These are phyloP conservation scores for Agonopterix heracliana DNA, from an alignment of 2,888 invertebrate species.

Conservation along the genomic window DNA sequence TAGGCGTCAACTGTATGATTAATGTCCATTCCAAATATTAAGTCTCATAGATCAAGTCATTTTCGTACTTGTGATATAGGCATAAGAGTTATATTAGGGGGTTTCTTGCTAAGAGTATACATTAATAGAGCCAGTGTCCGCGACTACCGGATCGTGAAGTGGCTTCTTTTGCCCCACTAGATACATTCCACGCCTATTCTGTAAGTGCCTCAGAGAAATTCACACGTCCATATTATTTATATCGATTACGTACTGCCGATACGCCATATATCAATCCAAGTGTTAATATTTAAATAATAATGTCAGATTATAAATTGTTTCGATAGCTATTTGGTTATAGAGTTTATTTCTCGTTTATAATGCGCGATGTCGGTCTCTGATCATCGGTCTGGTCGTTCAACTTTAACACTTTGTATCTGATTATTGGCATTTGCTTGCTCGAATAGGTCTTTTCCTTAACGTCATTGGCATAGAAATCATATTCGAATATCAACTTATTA, in stretches of 20 bases:
- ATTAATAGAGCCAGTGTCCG: conserved; percentile 49
- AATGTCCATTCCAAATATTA: no score
- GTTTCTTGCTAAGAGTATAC: no score
- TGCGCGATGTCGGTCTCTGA: conserved; percentile 12
- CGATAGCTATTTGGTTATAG: conserved; percentile 25
- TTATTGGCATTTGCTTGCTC: conserved; percentile 19
- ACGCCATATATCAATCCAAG: conserved; percentile 38
- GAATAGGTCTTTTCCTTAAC: background rate
- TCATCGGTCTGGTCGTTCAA: conserved; percentile 26
- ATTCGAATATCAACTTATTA: no score
- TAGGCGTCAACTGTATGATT: conserved; percentile 69
- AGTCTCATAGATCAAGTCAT: no score
- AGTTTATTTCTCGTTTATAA: conserved; percentile 33
- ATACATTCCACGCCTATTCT: conserved; percentile 39
- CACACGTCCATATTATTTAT: conserved; percentile 49
- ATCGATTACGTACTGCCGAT: conserved; percentile 42
- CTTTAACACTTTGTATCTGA: conserved; percentile 24
- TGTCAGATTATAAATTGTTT: conserved; percentile 46
- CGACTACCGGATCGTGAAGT: conserved; percentile 57
- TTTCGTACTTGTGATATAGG: no score
- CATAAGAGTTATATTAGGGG: no score
- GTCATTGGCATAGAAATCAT: no score
- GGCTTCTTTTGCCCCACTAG: conserved; percentile 40
- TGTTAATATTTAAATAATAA: conserved; percentile 57
- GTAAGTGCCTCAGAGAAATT: conserved; percentile 32